These are phyloP conservation scores for Aphidius gifuensis DNA, from an alignment of 1,140 invertebrate genomes.

Conservation along the genomic window DNA sequence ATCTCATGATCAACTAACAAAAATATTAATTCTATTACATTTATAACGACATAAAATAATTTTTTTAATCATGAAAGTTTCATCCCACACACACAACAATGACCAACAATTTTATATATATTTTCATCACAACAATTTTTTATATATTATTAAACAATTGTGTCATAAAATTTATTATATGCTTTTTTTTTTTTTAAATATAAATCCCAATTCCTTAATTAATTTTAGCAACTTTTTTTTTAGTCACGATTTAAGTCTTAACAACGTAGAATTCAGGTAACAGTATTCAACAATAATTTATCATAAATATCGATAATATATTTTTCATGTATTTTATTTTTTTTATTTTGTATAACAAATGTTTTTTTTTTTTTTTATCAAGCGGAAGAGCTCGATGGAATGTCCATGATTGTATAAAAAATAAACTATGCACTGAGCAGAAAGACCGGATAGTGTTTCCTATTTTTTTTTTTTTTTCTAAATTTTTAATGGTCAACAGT, in stretches of 20 bases:
- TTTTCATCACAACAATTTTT: background rate
- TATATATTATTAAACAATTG: background rate
- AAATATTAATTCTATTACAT: slow-evolving; percentile 19
- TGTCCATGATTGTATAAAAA: slow-evolving; percentile 12
- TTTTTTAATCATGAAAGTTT: slow-evolving; percentile 1
- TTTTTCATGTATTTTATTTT: background rate
- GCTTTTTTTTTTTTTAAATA: too few relatives aligned
- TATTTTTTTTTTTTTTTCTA: background rate
- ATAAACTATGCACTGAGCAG: slow-evolving; percentile 11
- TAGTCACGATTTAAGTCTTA: background rate
- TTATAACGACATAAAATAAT: slow-evolving; percentile 20
- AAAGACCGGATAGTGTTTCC: background rate
- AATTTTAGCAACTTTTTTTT: too few relatives aligned
- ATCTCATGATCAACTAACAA: slow-evolving; percentile 13
- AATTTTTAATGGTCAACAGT: background rate
- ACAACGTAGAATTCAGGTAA: slow-evolving; percentile 3
- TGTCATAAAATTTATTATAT: too few relatives aligned
- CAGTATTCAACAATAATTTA: slow-evolving; percentile 3
- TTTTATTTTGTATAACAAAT: too few relatives aligned
- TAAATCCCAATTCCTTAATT: too few relatives aligned
- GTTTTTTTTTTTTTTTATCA: background rate
- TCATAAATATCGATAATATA: background rate
- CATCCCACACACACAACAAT: background rate
- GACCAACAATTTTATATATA: too few relatives aligned
- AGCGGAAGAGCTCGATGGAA: slow-evolving; percentile 1